phyloP scores from a whole-genome alignment of 2,888 invertebrate species.

The Acrocera orbiculus region DNA sequence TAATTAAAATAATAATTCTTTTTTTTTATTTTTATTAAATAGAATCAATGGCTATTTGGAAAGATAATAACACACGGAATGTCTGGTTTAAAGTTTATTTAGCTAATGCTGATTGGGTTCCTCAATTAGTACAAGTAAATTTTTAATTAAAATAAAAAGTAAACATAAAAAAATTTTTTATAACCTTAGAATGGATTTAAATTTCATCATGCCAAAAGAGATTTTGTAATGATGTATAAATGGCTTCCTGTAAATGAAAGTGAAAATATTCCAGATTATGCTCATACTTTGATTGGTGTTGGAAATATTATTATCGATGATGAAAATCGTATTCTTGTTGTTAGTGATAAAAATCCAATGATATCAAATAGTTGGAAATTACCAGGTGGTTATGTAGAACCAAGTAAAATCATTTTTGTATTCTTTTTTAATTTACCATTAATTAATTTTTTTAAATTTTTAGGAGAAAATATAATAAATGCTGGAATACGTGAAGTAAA shows the following conservation, averaged over 20 bases:
- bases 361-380: constrained; percentile 56
- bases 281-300: constrained; percentile 67
- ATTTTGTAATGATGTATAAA: constrained; percentile 60
- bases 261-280: constrained; percentile 54
- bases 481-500: constrained; percentile 72
- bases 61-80: constrained; percentile 41
- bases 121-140: constrained; percentile 48
- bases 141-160: constrained; percentile 5
- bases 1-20: too few relatives aligned
- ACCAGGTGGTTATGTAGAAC: constrained; percentile 82
- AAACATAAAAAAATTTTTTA: too few relatives aligned
- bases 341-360: constrained; percentile 46
- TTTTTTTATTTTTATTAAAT: constrained; percentile 20
- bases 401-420: constrained; percentile 41
- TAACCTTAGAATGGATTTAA: constrained; percentile 52
- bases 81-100: constrained; percentile 69
- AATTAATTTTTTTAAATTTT: constrained; percentile 13
- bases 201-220: constrained; percentile 70
- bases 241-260: constrained; percentile 51
- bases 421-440: not conserved
- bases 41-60: constrained; percentile 59
- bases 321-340: constrained; percentile 57
- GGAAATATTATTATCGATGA: constrained; percentile 74
- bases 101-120: constrained; percentile 55
- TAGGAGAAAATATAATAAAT: constrained; percentile 65